Evolutionary conservation across 2,797 vertebrate genomes (phyloP), one percentile per base, ranked within the genome.

Genomic region (Sphenopsis melanotis): DNA sequence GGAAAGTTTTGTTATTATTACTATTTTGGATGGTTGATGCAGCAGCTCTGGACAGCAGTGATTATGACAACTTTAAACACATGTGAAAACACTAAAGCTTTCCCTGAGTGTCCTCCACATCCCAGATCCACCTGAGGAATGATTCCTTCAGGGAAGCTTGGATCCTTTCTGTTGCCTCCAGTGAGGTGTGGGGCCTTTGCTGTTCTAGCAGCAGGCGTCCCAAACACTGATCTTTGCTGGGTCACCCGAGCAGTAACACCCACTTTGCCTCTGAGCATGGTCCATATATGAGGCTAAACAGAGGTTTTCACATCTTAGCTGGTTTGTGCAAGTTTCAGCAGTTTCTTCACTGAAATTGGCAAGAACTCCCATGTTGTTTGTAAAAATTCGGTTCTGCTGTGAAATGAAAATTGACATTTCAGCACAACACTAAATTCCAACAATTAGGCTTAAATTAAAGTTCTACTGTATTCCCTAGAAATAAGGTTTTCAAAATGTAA

Each of bases 381-480:
- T 65, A 81, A 87, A 89, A 84, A 81, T 89, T 83, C 36, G 12
- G 64, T 34, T 94, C 78, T 85, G 42, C 78, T 81, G 34, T 52
- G 75, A 85, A 92, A 85, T 69, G 17, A 81, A 93, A 93, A 92
- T 65, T 77, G 84, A 83, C 87, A 89, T 78, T 94, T 93, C 84
- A 80, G 81, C 90, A 87, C 82, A 89, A 89, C 49, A 55, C 50
- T 85, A 68, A 93, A 95, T 87, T 84, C 84, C 57, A 90, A 94
- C 93, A 93, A 91, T 92, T 93, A 95, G 81, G 68, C 64, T 92
- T 77, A 92, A 94, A 95, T 46, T 80, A 64, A 85, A 93, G 56
- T 90, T 71, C 79, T 70, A 70, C 72, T 86, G 76, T 91, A 96
- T 93, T 92, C 52, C 66, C 72, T 60, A 91, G 66, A 91, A 92